Evolutionary conservation across 1,140 invertebrate genomes (phyloP), one percentile per base, ranked within the genome.

Genomic region (Pseudachorutes palmiensis): DNA sequence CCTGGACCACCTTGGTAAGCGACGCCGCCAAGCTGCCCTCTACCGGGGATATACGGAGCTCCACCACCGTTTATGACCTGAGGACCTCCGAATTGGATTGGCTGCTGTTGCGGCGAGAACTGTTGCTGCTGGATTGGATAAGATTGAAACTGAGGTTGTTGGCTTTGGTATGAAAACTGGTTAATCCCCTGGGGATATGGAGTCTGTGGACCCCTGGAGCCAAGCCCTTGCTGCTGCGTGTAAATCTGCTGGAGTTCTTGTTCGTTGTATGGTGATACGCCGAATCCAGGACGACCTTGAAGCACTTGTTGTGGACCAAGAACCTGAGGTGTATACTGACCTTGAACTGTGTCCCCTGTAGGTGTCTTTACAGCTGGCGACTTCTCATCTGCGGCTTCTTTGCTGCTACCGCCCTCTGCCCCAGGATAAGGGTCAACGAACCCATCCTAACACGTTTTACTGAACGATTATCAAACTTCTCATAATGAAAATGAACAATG

Each of bases 341-440:
- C 68, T n/a, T 45, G 22, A 26, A 28, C 36, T 36, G 16, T 41
- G 60, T 58, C 28, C 0, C 69, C 69, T 64, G 51, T 64, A 24
- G 66, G 66, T 0, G 62, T 64, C 19, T 61, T 65, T 0, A 65
- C 57, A 0, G 59, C 63, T 26, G 58, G 59, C 32, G 60, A 29
- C 32, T 70, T 70, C 29, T 70, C 65, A 0, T 45, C 65, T 28
- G 69, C 65, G 33, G 66, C 59, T 48, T 32, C 26, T 63, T 55
- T 31, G 48, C 30, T 48, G 33, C 45, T 30, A 28, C 49, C 51
- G 36, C 19, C 2, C 12, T 16, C 32, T 24, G 2, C 14, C 5
- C 64, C 64, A 41, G 71, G 71, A 3, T 32, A 24, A 5, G 62
- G 26, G 29, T 72, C 71, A 22, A 71, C 69, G 29, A 58, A 72